These are phyloP conservation scores for Coreoperca whiteheadi DNA, from an alignment of 2,113 vertebrate species.

Conservation along the genomic window DNA sequence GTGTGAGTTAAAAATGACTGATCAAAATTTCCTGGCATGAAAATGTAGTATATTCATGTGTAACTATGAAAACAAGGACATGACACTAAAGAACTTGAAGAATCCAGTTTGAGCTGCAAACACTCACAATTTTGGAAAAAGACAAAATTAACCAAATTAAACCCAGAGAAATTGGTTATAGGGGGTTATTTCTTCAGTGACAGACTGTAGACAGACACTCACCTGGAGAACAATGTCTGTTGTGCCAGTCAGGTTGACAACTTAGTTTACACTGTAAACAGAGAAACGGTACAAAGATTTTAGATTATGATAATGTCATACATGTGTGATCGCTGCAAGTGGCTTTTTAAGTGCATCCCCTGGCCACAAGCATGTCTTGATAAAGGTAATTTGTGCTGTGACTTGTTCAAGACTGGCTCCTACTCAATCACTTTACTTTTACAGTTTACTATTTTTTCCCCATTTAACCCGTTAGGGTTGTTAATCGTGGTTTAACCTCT, in stretches of 20 bases:
- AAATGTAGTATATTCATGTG: not conserved
- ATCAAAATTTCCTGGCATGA: not conserved
- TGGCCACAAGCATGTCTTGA: not conserved
- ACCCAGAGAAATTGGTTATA: not conserved
- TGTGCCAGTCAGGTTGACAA: slow-evolving; percentile 51
- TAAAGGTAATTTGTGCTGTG: not conserved
- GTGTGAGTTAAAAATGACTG: not conserved
- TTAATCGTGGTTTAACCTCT: not conserved
- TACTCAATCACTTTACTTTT: not conserved
- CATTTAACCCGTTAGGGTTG: not conserved
- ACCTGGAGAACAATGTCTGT: slow-evolving; percentile 55
- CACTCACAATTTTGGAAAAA: not conserved
- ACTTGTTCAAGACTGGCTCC: not conserved
- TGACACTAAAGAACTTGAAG: not conserved
- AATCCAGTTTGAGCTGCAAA: not conserved
- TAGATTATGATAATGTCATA: not conserved
- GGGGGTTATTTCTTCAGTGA: not conserved
- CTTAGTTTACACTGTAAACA: slow-evolving; percentile 72
- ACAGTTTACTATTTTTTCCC: rapidly evolving
- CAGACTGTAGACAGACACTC: slow-evolving; percentile 36
- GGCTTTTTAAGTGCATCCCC: not conserved
- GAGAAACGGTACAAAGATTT: slow-evolving; percentile 9
- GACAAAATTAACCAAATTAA: not conserved
- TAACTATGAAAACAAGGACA: not conserved
- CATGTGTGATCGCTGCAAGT: not conserved